Percentiles rank a stretch among this genome's conserved stretches.
Evolutionary conservation across 2,113 vertebrate genomes (phyloP).

Genomic region (Sapayoa aenigma): DNA sequence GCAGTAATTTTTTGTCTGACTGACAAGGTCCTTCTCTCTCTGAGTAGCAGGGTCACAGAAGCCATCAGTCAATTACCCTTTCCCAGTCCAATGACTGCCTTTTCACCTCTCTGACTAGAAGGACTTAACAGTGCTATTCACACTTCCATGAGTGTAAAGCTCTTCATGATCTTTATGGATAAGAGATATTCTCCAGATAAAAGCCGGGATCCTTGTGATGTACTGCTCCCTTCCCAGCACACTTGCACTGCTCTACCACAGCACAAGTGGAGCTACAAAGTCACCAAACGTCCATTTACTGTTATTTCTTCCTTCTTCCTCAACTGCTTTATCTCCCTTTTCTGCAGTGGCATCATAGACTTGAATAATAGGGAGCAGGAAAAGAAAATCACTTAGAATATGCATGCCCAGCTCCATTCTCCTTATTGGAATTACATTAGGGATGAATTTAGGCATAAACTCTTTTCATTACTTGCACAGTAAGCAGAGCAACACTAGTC

Average conservation of each 20-base stretch:
- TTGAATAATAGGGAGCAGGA: background rate
- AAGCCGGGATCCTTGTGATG: background rate
- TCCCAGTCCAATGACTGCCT: slow-evolving; percentile 37
- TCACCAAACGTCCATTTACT: background rate
- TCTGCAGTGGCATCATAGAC: background rate
- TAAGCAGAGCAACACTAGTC: background rate
- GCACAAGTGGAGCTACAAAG: background rate
- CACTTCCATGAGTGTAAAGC: slow-evolving; percentile 30
- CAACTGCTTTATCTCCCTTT: background rate
- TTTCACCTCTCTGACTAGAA: slow-evolving; percentile 40
- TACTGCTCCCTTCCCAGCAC: background rate
- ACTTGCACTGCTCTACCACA: background rate
- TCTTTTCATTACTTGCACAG: background rate
- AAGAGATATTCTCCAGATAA: slow-evolving; percentile 33
- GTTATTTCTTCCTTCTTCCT: background rate
- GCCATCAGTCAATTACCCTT: slow-evolving; percentile 58
- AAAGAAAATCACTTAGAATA: background rate
- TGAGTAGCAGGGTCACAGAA: slow-evolving; percentile 31
- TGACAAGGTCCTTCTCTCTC: slow-evolving; percentile 43
- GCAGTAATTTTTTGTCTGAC: slow-evolving; percentile 27
- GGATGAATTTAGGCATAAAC: background rate
- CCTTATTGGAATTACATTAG: background rate
- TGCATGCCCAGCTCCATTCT: background rate
- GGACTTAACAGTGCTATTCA: slow-evolving; percentile 47
- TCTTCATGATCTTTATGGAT: slow-evolving; percentile 24